Percentiles rank a stretch among this genome's conserved stretches.
Conservation (phyloP, 2,888 invertebrate species). For the Caenorhabditis sp. region DNA sequence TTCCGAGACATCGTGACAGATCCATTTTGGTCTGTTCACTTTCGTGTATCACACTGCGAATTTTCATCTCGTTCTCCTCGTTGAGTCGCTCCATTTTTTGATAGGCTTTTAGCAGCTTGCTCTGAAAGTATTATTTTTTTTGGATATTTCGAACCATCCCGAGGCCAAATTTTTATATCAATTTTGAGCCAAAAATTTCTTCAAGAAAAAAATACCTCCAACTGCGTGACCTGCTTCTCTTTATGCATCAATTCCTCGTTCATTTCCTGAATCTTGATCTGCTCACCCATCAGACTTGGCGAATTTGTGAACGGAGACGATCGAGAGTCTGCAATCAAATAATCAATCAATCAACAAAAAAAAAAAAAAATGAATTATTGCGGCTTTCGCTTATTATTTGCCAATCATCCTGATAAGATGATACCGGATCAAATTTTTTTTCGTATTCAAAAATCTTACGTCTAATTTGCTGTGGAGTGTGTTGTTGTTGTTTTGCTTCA, state of each 20-base stretch:
- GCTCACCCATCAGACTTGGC: slow-evolving; percentile 19
- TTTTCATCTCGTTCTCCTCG: slow-evolving; percentile 31
- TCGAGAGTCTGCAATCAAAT: slow-evolving; percentile 25
- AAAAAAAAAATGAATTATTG: not conserved
- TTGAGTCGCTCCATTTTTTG: slow-evolving; percentile 24
- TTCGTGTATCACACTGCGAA: slow-evolving; percentile 30
- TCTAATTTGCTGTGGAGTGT: slow-evolving; percentile 22
- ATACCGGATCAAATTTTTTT: not conserved
- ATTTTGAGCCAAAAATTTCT: no score
- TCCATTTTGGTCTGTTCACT: slow-evolving; percentile 27
- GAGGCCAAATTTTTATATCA: no score
- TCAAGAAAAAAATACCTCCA: slow-evolving; percentile 21
- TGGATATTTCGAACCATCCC: not conserved
- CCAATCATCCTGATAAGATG: not conserved
- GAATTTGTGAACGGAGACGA: slow-evolving; percentile 16
- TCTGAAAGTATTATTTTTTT: not conserved
- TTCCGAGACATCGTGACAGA: slow-evolving; percentile 21
- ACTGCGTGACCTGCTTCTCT: slow-evolving; percentile 22
- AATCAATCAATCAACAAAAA: slow-evolving; percentile 6
- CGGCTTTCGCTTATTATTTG: not conserved
- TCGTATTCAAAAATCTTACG: slow-evolving; percentile 12
- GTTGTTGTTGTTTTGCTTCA: slow-evolving; percentile 9
- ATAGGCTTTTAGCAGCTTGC: slow-evolving; percentile 38
- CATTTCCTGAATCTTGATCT: slow-evolving; percentile 30
- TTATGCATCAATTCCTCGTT: slow-evolving; percentile 27